A percentile compares a stretch with the other conserved stretches of the same genome.
phyloP scores from a whole-genome alignment of 1,140 invertebrate genomes.

The Drosophila nasuta region DNA sequence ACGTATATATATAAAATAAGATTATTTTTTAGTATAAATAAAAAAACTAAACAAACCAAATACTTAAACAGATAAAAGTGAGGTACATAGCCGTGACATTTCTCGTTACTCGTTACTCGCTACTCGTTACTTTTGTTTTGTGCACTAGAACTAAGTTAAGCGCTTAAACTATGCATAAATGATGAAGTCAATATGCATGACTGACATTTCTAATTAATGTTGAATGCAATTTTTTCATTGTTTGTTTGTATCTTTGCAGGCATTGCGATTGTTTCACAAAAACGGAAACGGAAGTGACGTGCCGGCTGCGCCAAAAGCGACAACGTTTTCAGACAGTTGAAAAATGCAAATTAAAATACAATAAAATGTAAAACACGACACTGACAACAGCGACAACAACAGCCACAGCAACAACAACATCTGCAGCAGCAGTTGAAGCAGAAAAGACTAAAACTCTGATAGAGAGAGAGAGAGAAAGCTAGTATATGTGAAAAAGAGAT shows the following conservation, averaged over 20 bases:
- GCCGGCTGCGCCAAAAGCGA: slow-evolving; percentile 13
- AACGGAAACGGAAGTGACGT: slow-evolving; percentile 74
- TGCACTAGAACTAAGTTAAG: background rate
- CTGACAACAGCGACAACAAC: slow-evolving; percentile 8
- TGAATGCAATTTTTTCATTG: slow-evolving; percentile 9
- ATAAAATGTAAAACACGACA: slow-evolving; percentile 77
- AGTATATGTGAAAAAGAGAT: background rate
- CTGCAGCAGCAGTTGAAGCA: slow-evolving; percentile 10
- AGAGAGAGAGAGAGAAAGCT: slow-evolving; percentile 3
- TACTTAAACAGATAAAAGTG: no score
- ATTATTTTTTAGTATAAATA: background rate
- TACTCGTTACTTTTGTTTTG: background rate
- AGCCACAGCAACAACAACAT: slow-evolving; percentile 1
- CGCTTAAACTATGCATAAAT: background rate
- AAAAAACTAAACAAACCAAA: no score
- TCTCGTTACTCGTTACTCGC: background rate
- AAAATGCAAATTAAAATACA: slow-evolving; percentile 81
- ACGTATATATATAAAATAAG: no score
- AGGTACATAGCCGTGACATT: background rate
- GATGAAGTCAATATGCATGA: slow-evolving; percentile 4
- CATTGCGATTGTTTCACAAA: slow-evolving; percentile 28
- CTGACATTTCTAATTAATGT: slow-evolving; percentile 17
- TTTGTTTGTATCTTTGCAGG: slow-evolving; percentile 32
- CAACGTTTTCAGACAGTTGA: slow-evolving; percentile 61
- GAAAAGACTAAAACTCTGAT: slow-evolving; percentile 18